Percentiles rank a stretch among this genome's conserved stretches.
phyloP scores from a whole-genome alignment of 53 echinoderm and acorn worm species.

The Henricia sp. region DNA sequence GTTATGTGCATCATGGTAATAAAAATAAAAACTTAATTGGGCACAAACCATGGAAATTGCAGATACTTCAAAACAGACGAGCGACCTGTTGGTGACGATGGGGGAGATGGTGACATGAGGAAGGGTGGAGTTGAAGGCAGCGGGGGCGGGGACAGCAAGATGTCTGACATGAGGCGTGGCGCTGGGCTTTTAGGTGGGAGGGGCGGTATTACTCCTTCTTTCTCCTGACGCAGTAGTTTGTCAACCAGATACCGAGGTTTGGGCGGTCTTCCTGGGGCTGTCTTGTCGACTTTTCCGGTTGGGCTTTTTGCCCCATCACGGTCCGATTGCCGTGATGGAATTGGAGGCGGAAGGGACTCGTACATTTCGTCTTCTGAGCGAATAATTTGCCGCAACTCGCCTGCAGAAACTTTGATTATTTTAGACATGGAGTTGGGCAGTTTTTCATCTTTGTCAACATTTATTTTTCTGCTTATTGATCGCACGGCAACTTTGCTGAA shows the following conservation, averaged over 20 bases:
- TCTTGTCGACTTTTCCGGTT: not conserved
- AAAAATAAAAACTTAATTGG: no score
- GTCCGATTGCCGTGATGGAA: not conserved
- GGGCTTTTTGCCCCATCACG: not conserved
- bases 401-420: not conserved
- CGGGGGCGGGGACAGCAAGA: not conserved
- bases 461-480: not conserved
- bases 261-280: not conserved
- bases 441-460: not conserved
- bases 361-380: not conserved
- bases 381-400: not conserved
- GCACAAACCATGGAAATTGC: no score
- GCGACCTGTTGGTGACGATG: not conserved
- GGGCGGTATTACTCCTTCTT: not conserved
- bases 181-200: not conserved
- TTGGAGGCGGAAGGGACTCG: not conserved
- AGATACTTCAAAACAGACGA: no score
- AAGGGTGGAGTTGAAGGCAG: not conserved
- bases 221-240: not conserved
- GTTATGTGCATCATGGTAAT: no score
- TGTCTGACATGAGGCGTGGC: not conserved
- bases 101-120: not conserved
- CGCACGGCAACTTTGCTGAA: conserved; percentile 24
- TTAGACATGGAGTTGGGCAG: not conserved
- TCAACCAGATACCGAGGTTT: not conserved